Evolutionary conservation across 2,113 vertebrate genomes (phyloP).

Genomic region (Oreochromis spilurus): DNA sequence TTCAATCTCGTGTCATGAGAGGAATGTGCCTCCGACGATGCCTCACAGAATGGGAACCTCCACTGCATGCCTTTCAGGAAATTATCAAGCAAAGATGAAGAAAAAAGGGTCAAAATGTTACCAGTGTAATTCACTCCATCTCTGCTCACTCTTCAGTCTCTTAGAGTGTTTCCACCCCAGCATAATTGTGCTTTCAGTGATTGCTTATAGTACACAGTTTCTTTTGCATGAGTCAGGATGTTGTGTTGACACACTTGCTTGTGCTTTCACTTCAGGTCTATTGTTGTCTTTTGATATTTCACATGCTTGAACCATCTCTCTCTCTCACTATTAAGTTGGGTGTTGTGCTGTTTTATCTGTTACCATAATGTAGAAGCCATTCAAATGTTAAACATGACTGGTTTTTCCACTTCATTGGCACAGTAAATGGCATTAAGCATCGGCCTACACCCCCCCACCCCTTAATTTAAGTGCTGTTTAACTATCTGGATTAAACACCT

Average conservation of each 20-base stretch:
- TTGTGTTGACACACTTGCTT: neutral
- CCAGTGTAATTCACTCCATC: neutral
- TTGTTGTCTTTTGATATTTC: neutral
- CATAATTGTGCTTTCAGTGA: neutral
- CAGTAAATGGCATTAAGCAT: neutral
- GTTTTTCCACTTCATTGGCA: conserved; percentile 5
- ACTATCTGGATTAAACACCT: conserved; percentile 27
- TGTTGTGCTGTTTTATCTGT: neutral
- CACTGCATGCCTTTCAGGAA: neutral
- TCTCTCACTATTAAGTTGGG: neutral
- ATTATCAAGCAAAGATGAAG: neutral
- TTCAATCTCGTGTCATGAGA: conserved; percentile 36
- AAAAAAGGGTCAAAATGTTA: neutral
- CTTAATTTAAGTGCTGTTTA: conserved; percentile 7
- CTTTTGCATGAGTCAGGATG: neutral
- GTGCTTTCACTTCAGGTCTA: neutral
- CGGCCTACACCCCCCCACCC: neutral
- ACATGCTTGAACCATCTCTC: neutral
- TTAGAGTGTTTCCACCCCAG: neutral
- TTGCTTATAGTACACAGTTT: neutral
- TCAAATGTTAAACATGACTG: conserved; percentile 19
- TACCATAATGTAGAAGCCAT: conserved; percentile 1
- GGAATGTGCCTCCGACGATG: conserved; percentile 26
- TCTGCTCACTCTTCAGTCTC: neutral
- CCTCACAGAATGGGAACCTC: neutral